Conservation (phyloP, 2,113 vertebrate species). For the Campylorhamphus procurvoides region DNA sequence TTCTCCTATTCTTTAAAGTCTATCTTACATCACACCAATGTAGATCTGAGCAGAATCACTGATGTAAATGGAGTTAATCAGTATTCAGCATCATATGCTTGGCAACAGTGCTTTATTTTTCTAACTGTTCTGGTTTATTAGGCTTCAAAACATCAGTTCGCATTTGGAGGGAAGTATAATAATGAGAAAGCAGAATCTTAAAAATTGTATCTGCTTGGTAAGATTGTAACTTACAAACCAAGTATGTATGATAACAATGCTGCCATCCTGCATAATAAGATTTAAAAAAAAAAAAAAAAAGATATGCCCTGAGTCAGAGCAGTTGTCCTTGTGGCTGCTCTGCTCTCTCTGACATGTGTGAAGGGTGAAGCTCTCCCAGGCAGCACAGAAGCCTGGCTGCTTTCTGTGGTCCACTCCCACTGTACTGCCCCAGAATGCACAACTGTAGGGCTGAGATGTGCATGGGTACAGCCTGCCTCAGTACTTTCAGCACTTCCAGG, state of each 20-base stretch:
- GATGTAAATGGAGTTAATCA: not conserved
- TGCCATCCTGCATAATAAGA: not conserved
- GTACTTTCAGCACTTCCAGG: not conserved
- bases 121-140: not conserved
- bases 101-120: not conserved
- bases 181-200: not conserved
- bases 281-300: not conserved
- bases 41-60: not conserved
- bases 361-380: not conserved
- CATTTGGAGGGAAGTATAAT: not conserved
- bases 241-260: too few species aligned
- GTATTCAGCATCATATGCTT: not conserved
- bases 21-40: not conserved
- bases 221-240: not conserved
- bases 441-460: accelerated
- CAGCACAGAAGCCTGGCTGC: not conserved
- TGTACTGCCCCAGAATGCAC: not conserved
- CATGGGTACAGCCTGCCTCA: not conserved
- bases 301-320: not conserved
- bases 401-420: not conserved
- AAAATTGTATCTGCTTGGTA: not conserved
- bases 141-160: not conserved
- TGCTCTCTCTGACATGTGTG: not conserved
- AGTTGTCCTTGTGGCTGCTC: not conserved
- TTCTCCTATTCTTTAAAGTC: not conserved